Evolutionary conservation across 2,888 invertebrate genomes (phyloP).

Genomic region (Andrena camellia): DNA sequence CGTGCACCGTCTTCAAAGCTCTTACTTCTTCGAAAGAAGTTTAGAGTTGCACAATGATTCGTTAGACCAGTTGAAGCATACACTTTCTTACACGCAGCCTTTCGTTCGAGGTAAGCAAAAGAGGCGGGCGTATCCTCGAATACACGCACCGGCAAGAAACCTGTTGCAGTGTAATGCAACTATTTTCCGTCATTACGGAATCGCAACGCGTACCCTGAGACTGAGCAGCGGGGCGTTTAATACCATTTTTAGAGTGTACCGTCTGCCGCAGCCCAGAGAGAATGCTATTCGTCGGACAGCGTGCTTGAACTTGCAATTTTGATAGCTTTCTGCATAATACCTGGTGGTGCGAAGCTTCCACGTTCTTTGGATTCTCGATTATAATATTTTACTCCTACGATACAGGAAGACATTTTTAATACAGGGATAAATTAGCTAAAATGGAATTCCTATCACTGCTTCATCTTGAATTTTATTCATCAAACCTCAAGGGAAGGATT

Average conservation of each 20-base stretch:
- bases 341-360: neutral
- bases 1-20: neutral
- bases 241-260: slow-evolving; percentile 51
- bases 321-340: slow-evolving; percentile 10
- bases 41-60: slow-evolving; percentile 37
- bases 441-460: neutral
- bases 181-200: slow-evolving; percentile 52
- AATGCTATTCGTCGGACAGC: neutral
- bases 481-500: too few relatives aligned
- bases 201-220: slow-evolving; percentile 46
- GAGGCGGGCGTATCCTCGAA: slow-evolving; percentile 36
- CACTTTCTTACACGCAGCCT: slow-evolving; percentile 25
- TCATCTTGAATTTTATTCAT: too few relatives aligned
- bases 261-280: slow-evolving; percentile 18
- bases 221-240: slow-evolving; percentile 32
- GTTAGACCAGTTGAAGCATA: slow-evolving; percentile 31
- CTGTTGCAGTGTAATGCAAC: slow-evolving; percentile 38
- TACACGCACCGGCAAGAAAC: slow-evolving; percentile 43
- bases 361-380: neutral
- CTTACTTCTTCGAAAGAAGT: slow-evolving; percentile 12
- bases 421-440: neutral
- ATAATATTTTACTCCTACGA: neutral
- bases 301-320: neutral
- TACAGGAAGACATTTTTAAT: too few relatives aligned
- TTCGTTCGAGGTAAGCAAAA: slow-evolving; percentile 25